Conservation (phyloP, 2,113 vertebrate genomes). For the Mus pahari region DNA sequence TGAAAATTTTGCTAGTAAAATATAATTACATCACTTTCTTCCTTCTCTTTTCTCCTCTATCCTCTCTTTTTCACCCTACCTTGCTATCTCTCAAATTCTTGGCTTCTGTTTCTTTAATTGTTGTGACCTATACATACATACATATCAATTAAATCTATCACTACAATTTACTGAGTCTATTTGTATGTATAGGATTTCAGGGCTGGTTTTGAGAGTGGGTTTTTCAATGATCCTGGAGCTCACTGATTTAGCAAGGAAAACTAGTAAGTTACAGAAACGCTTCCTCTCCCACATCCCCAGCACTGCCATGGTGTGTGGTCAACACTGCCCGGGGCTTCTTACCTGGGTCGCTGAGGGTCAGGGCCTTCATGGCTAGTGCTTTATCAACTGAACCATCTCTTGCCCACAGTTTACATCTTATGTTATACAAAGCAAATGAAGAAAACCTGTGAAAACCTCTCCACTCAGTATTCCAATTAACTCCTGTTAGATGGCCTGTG, state of each 20-base stretch:
- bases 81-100: neutral
- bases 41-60: neutral
- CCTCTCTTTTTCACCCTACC: fast-evolving
- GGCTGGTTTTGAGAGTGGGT: neutral
- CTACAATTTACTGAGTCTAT: neutral
- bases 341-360: neutral
- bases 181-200: neutral
- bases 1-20: neutral
- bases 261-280: neutral
- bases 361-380: neutral
- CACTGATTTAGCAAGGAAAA: neutral
- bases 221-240: neutral
- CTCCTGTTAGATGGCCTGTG: neutral
- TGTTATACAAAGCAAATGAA: constrained; percentile 63
- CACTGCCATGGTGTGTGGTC: neutral
- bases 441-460: constrained; percentile 51
- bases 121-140: neutral
- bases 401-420: constrained; percentile 50
- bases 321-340: neutral
- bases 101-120: neutral
- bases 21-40: neutral
- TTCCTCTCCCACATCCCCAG: too few species aligned
- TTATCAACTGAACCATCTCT: neutral
- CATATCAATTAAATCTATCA: too few species aligned
- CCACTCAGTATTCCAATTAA: constrained; percentile 19